Evolutionary conservation across 1,140 invertebrate genomes (phyloP), one percentile per base, ranked within the genome.

Genomic region (Lethrus apterus): DNA sequence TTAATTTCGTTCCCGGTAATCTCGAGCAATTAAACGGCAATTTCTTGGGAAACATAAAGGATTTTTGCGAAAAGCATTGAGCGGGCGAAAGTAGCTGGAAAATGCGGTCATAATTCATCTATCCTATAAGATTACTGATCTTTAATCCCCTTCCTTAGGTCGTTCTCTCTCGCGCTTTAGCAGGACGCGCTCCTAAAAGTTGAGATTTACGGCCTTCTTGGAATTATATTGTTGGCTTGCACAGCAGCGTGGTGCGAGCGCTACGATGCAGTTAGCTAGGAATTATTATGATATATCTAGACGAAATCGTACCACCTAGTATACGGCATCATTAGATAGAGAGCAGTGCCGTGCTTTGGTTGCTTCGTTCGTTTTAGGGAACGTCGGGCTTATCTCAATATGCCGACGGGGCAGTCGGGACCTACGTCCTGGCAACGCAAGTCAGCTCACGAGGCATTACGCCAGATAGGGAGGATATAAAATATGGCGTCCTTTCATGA

Each of bases 121-220:
- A 69, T 66, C 65, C 73, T 72, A 72, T 76, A 75, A 79, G 77
- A 80, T 80, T 78, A 78, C 76, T 79, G 76, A 80, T 80, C 77
- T 80, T 78, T 80, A 80, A 80, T 80, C 77, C 77, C 72, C 74
- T 71, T 71, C 67, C 62, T 33, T 33, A 13, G 9, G 58, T 58
- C 59, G 55, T 51, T 51, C 46, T 53, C 60, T 51, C 58, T 57
- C 57, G 63, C 60, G 62, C 60, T 63, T 62, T 63, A 64, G 59
- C 59, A 57, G 57, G 56, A 66, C 62, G 64, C 62, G 66, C 72
- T 72, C 70, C 74, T 75, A 75, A 77, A 79, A 78, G 73, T 78
- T 78, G 76, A 80, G 77, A 80, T 80, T 79, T 80, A 80, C 72
- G 74, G 72, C 66, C 64, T 54, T 63, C 64, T 63, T 69, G 73